phyloP scores from a whole-genome alignment of 2,797 vertebrate species.

The Sebastes flavidus region DNA sequence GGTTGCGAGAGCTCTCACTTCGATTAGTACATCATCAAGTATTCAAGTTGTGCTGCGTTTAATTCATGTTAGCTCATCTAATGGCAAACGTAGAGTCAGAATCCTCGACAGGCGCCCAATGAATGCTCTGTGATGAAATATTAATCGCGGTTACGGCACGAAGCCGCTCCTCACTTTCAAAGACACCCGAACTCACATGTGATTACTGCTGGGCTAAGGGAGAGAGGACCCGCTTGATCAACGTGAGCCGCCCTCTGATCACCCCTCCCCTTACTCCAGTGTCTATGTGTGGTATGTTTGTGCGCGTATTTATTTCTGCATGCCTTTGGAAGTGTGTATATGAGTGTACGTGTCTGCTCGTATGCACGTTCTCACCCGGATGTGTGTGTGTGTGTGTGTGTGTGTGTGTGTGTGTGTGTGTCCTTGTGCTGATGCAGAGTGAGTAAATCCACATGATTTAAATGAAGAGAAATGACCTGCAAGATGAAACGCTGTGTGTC shows the following conservation, averaged over 20 bases:
- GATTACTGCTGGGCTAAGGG: conserved; percentile 88
- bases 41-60: conserved; percentile 89
- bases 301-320: conserved; percentile 16
- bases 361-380: not conserved
- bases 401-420: conserved; percentile 14
- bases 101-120: conserved; percentile 93
- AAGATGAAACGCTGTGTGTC: conserved; percentile 68
- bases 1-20: conserved; percentile 46
- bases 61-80: conserved; percentile 93
- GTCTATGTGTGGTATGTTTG: not conserved
- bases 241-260: conserved; percentile 85
- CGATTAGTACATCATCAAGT: conserved; percentile 88
- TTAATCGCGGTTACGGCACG: conserved; percentile 94
- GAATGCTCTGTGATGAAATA: conserved; percentile 99
- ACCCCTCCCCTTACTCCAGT: conserved; percentile 60
- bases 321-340: not conserved
- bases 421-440: conserved; percentile 57
- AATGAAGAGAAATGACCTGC: conserved; percentile 84
- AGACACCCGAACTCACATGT: conserved; percentile 89
- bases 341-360: not conserved
- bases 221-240: conserved; percentile 82
- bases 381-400: conserved; percentile 5
- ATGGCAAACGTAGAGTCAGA: conserved; percentile 87
- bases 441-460: conserved; percentile 83
- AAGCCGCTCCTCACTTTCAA: conserved; percentile 92